These are phyloP conservation scores for Grapholita molesta DNA, from an alignment of 1,140 invertebrate species.

Conservation along the genomic window DNA sequence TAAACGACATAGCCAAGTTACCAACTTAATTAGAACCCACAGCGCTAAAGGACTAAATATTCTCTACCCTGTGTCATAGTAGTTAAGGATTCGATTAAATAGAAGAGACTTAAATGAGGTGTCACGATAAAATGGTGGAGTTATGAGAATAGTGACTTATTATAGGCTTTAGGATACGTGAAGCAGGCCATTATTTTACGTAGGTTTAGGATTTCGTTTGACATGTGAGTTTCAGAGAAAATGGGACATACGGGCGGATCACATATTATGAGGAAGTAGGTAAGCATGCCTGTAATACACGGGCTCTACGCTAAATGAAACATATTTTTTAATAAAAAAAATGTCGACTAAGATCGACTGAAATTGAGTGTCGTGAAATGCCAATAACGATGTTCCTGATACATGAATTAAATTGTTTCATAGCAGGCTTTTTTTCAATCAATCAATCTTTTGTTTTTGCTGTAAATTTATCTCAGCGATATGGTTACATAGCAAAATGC, in stretches of 20 bases:
- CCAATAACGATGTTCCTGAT: no score
- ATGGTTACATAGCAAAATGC: no score
- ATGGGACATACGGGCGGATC: neutral
- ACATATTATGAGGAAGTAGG: neutral
- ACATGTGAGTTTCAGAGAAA: neutral
- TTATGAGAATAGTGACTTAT: neutral
- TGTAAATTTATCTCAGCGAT: no score
- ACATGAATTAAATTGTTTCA: no score
- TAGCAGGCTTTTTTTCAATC: no score
- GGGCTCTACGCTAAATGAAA: no score
- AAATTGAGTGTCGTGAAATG: no score
- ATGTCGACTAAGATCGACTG: no score
- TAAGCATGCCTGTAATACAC: no score
- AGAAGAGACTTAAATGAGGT: neutral
- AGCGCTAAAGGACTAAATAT: neutral
- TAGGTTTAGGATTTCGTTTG: neutral
- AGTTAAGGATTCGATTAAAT: neutral
- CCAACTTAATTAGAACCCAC: neutral
- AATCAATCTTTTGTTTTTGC: no score
- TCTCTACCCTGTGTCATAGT: neutral
- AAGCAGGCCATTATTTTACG: neutral
- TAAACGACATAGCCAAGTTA: neutral
- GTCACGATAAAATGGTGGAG: neutral
- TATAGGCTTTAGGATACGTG: neutral
- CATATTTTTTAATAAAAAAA: no score